Base-by-base conservation (phyloP, 2,113 vertebrate species). In the Clarias batrachus region DNA sequence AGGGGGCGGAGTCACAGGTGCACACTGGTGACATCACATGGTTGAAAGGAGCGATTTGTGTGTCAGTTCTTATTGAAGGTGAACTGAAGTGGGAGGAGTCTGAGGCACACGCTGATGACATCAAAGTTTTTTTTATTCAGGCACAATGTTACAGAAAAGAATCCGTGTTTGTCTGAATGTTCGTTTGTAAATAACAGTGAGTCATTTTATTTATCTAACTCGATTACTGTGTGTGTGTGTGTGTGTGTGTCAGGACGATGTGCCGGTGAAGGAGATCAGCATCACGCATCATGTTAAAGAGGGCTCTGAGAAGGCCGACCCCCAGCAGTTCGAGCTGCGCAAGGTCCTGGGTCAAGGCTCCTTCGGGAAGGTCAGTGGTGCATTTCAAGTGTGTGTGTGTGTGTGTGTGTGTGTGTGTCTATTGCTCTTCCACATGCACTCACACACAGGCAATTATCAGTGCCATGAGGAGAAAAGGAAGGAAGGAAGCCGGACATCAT, bases 261-360 rank as follows among this genome's bases (percentile, higher is more conserved):
- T 94, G 70, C 91, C 95, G 0, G 95, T 97, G 87, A 96, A 97
- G 91, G 96, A 97, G 91, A 96, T 97, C 87, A 95, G 94, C 92
- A 97, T 97, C 91, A 96, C 95, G 60, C 95, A 96, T 68, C 96
- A 95, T 91, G 96, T 96, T 63, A 97, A 97, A 62, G 96, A 96
- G 88, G 96, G 96, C 1, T 96, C 95, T 60, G 96, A 97, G 89
- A 96, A 96, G 91, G 96, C 96, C 59, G 96, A 97, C 90, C 95
- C 95, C 4, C 94, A 95, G 71, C 96, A 97, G 90, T 97, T 97
- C 82, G 95, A 97, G 52, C 92, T 97, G 74, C 90, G 96, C 54
- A 97, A 96, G 91, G 96, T 97, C 17, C 88, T 97, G 82, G 96
- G 96, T 66, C 96, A 97, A 90, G 96, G 96, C 16, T 97, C 96